A percentile compares a stretch with the other conserved stretches of the same genome.
phyloP scores from a whole-genome alignment of 2,113 vertebrate genomes.

The Bungarus multicinctus region DNA sequence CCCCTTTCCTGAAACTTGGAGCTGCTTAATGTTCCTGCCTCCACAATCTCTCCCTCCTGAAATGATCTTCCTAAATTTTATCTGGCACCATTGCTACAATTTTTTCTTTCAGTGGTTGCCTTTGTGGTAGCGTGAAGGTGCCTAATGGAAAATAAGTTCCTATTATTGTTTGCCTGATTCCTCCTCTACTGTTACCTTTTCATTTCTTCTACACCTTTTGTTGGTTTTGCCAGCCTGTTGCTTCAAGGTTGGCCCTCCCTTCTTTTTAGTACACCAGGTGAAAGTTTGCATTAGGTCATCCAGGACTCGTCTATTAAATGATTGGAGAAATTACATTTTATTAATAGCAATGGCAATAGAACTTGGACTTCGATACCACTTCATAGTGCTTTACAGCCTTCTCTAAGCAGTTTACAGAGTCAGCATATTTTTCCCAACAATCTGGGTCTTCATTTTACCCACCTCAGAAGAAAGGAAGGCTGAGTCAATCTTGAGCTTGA shows the following conservation, averaged over 20 bases:
- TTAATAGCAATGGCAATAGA: not conserved
- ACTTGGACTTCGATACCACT: too few relatives aligned
- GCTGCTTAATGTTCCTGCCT: not conserved
- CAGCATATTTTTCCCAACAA: too few relatives aligned
- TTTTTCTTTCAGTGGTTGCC: not conserved
- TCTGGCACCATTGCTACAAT: not conserved
- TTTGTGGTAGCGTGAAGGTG: not conserved
- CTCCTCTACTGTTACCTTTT: not conserved
- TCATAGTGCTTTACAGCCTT: too few relatives aligned
- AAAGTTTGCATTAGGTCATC: not conserved
- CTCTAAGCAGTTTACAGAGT: too few relatives aligned
- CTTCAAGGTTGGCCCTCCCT: not conserved
- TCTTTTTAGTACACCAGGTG: not conserved
- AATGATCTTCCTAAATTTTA: not conserved
- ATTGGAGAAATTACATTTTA: not conserved
- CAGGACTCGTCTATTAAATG: not conserved
- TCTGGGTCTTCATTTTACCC: too few relatives aligned
- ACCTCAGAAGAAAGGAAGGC: too few relatives aligned
- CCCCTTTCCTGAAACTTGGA: not conserved
- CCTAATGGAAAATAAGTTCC: not conserved
- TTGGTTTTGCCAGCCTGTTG: not conserved
- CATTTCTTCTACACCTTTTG: not conserved
- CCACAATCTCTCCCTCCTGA: not conserved
- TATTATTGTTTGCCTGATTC: not conserved
- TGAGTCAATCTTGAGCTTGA: too few relatives aligned